These are phyloP conservation scores for Glyphotaelius pellucidus DNA, from an alignment of 2,888 invertebrate species.

Conservation along the genomic window DNA sequence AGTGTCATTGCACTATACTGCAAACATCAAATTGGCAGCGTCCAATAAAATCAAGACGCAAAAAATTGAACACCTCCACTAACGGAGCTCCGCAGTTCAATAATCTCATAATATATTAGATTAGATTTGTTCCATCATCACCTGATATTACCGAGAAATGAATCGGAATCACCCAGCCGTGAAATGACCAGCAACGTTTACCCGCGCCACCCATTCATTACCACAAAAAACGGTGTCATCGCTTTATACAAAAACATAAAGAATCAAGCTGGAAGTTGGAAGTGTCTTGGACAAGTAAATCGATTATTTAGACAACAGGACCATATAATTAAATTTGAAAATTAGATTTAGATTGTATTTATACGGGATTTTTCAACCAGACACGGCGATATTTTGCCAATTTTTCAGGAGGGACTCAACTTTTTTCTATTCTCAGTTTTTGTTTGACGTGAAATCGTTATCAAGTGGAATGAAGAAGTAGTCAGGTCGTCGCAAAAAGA, in stretches of 20 bases:
- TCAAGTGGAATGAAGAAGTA: background rate
- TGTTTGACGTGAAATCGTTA: background rate
- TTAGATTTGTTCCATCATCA: conserved; percentile 17
- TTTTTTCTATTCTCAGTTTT: background rate
- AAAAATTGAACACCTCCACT: background rate
- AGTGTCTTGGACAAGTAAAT: background rate
- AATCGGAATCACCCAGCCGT: background rate
- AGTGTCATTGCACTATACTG: background rate
- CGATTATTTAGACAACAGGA: conserved; percentile 2
- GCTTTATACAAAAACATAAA: background rate
- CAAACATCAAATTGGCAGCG: background rate
- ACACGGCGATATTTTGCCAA: background rate
- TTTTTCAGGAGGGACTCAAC: background rate
- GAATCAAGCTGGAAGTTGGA: background rate
- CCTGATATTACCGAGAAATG: background rate
- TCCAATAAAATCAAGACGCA: background rate
- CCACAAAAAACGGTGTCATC: background rate
- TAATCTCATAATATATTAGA: background rate
- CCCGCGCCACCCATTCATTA: conserved; percentile 9
- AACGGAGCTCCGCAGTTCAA: background rate
- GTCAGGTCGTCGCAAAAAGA: background rate
- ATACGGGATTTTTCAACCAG: background rate
- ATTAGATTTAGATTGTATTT: background rate
- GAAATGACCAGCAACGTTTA: conserved; percentile 13
- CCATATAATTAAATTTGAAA: background rate